These are phyloP conservation scores for Pecten maximus DNA, from an alignment of 2,888 invertebrate genomes.

Conservation along the genomic window DNA sequence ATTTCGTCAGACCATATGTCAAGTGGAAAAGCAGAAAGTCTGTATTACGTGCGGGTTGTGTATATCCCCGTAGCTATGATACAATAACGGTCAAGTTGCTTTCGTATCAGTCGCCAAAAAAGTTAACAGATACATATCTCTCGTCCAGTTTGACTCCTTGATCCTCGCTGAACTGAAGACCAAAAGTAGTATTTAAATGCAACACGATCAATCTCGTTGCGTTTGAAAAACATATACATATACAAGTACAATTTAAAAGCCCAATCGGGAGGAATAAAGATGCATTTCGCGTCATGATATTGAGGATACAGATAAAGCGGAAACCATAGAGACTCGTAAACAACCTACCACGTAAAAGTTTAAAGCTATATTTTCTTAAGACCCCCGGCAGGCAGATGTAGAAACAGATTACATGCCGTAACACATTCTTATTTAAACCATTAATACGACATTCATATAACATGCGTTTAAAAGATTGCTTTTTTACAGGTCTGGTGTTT, in stretches of 20 bases:
- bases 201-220: neutral
- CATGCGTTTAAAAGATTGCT: too few species aligned
- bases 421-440: too few species aligned
- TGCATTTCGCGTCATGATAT: neutral
- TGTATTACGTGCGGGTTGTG: neutral
- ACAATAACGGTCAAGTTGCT: too few species aligned
- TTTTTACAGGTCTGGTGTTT: neutral
- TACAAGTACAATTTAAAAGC: neutral
- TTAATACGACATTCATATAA: too few species aligned
- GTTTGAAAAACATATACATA: neutral
- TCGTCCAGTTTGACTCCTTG: neutral
- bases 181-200: neutral
- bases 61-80: neutral
- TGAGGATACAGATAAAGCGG: neutral
- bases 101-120: neutral
- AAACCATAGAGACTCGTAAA: neutral
- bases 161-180: neutral
- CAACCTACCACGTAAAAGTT: neutral
- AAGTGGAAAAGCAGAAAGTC: neutral
- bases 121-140: neutral
- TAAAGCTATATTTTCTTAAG: too few species aligned
- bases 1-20: neutral
- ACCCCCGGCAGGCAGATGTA: too few species aligned
- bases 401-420: too few species aligned
- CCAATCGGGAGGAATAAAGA: neutral